Base-by-base conservation (phyloP, 1,140 invertebrate species). In the Apis dorsata region DNA sequence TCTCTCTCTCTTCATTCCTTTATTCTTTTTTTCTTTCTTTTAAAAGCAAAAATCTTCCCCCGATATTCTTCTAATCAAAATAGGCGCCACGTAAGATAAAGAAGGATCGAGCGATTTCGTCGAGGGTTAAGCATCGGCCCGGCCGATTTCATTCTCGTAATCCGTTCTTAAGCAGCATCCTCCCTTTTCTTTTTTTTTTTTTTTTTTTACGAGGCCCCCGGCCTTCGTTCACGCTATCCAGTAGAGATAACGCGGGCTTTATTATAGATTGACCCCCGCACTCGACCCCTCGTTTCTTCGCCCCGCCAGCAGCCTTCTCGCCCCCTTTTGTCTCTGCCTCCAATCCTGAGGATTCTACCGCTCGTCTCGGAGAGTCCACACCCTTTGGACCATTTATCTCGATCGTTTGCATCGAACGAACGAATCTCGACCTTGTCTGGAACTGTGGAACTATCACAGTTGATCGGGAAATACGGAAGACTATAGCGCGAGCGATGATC, bases 231-330 rank as follows among this genome's bases (percentile, higher is more conserved):
- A 90, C 92, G 91, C 93, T 92, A 92, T 85, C 85, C 88, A 84
- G 65, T 75, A 79, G 87, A 93, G 92, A 93, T 93, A 93, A 92
- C 88, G 90, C 90, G 86, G 90, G 92, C 91, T 93, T 93, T 93
- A 93, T 93, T 93, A 93, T 93, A 93, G 93, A 93, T 93, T 93
- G 93, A 93, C 92, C 93, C 89, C 90, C 90, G 68, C 87, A 90
- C 92, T 93, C 91, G 91, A 92, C 91, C 91, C 89, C 86, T 84
- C 87, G 85, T 84, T 82, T 85, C 85, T 82, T 86, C 85, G 80
- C 79, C 49, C 44, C 86, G 75, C 83, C 76, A 68, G 34, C 76
- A 70, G 49, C 84, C 74, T 84, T 63, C 72, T 70, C 83, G 72
- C 68, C 75, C 66, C 59, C 83, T 84, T 83, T 79, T 88, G 77